Conservation (phyloP, 2,888 invertebrate genomes). For the Lasioglossum lativentre region DNA sequence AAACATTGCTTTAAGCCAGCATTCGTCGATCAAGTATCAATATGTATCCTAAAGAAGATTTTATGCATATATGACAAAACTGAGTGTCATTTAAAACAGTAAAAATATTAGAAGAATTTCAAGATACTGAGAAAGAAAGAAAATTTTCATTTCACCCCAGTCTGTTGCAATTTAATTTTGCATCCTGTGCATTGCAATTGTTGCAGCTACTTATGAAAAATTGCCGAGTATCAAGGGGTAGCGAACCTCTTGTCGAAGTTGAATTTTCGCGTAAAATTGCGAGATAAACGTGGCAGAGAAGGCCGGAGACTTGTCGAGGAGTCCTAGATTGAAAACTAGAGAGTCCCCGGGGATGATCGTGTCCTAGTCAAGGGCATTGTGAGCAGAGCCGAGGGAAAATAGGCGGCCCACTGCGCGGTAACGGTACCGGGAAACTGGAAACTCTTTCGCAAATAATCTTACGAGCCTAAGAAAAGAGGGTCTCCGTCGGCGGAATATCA, state of each 20-base stretch:
- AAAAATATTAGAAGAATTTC: too few species aligned
- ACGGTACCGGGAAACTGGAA: conserved; percentile 75
- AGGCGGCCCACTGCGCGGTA: conserved; percentile 65
- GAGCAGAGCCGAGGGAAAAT: conserved; percentile 65
- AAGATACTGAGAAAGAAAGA: neutral
- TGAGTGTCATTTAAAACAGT: too few species aligned
- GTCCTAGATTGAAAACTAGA: conserved; percentile 41
- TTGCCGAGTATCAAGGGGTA: neutral
- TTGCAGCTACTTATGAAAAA: neutral
- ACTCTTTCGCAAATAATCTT: conserved; percentile 82
- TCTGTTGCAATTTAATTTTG: neutral
- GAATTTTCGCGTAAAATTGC: conserved; percentile 36
- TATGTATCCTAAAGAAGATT: neutral
- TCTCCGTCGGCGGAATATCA: conserved; percentile 75
- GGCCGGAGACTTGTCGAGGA: conserved; percentile 52
- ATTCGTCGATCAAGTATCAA: neutral
- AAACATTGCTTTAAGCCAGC: conserved; percentile 12
- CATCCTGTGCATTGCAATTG: neutral
- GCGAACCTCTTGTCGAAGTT: neutral
- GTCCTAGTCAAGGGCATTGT: conserved; percentile 68
- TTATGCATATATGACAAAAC: too few species aligned
- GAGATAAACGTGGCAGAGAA: conserved; percentile 33
- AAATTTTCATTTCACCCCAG: neutral
- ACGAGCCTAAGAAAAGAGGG: conserved; percentile 66
- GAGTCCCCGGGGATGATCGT: conserved; percentile 41